phyloP scores from a whole-genome alignment of 2,888 invertebrate genomes.

The Hylaea fasciaria region DNA sequence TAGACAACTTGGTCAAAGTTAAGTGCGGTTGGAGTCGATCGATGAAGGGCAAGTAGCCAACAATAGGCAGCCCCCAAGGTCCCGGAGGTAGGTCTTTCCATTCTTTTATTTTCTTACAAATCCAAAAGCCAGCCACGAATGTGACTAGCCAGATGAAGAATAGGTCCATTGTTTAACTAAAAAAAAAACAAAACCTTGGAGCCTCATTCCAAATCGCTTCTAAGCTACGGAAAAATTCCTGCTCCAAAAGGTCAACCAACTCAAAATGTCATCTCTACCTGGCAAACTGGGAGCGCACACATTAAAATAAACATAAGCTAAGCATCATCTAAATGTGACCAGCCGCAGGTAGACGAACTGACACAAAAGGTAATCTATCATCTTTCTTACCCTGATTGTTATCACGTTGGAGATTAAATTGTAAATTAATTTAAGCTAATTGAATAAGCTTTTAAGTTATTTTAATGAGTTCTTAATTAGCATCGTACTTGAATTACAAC shows the following conservation, averaged over 20 bases:
- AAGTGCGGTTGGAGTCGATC: constrained; percentile 88
- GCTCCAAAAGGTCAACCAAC: constrained; percentile 7
- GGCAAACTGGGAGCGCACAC: neutral
- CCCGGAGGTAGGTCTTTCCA: constrained; percentile 88
- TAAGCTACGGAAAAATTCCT: neutral
- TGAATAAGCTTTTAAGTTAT: constrained; percentile 16
- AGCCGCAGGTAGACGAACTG: constrained; percentile 26
- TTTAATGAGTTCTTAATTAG: constrained; percentile 21
- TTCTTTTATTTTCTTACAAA: constrained; percentile 67
- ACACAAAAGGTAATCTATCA: constrained; percentile 21
- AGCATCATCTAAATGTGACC: too few relatives aligned
- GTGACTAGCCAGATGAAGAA: constrained; percentile 60
- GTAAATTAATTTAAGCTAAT: constrained; percentile 21
- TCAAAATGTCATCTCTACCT: neutral
- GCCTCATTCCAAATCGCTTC: neutral
- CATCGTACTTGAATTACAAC: constrained; percentile 16
- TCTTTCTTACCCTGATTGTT: constrained; percentile 18
- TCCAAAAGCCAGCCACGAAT: constrained; percentile 65
- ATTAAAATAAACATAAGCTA: too few relatives aligned
- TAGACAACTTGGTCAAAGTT: constrained; percentile 87
- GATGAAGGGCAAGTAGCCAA: constrained; percentile 92
- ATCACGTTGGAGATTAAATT: constrained; percentile 27
- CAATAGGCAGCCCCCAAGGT: constrained; percentile 90
- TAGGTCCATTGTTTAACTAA: constrained; percentile 56
- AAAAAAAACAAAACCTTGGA: constrained; percentile 12